Evolutionary conservation across 2,113 vertebrate species (phyloP), one percentile per base, ranked within the genome.

Genomic region (Lichenostomus cassidix): DNA sequence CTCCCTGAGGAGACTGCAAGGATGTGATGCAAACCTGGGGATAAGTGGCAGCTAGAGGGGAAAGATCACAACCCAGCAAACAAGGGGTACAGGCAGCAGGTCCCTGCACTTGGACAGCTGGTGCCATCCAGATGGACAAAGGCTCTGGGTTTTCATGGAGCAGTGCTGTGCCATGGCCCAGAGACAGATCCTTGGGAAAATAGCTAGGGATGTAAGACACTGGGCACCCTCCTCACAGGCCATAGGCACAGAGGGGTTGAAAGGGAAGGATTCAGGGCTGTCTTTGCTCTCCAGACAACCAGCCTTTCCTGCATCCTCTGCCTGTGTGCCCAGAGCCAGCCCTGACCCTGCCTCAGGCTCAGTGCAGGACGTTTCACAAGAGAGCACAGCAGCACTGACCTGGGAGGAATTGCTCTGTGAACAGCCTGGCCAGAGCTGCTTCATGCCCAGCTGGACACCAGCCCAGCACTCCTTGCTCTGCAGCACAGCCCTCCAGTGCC

Each of bases 91-190:
- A 33, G 58, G 31, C 35, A 59, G 67, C 49, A 65, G 46, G 23
- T 9, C 50, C 42, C 37, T 35, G 42, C 12, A 2, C 41, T 27
- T 7, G 47, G 6, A 28, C 15, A 63, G 33, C 2, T 33, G 28
- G 13, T 71, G 35, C 42, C 76, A 42, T 39, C 39, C 39, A 50
- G 29, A 42, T 8, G 68, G 80, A 71, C 13, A 23, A 25, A 49
- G 35, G 5, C 50, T 3, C 56, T 59, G 53, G 46, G 16, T 46
- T 77, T 60, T 52, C 49, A 19, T 0, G 0, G 44, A 62, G 39
- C 12, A 15, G 39, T 4, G 22, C 31, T 11, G 21, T 47, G 29
- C 24, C 28, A 12, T 0, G 22, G 41, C 16, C 52, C n/a, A 31
- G 42, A 52, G 31, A 22, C 5, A 11, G 29, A 25, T 15, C 5